Base-by-base conservation (phyloP, 2,888 invertebrate species). In the Andrena camellia region DNA sequence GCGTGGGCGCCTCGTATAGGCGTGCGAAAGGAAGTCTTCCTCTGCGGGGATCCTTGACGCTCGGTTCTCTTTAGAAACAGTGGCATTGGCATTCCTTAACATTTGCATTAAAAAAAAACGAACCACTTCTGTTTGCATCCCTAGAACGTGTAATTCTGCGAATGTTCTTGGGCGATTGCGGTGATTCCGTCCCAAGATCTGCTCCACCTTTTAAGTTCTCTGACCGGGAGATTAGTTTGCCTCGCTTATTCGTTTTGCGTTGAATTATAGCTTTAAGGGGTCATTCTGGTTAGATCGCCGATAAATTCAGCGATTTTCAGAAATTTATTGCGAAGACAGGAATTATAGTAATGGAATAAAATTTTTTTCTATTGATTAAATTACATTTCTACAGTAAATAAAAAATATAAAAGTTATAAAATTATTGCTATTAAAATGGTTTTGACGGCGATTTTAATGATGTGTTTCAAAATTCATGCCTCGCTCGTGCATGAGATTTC, bases 21-120 rank as follows among this genome's bases (percentile, higher is more conserved):
- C 79, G 81, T 81, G 63, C 60, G 68, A 75, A 70, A 81, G 81
- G 86, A 83, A 87, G 59, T 81, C 84, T 85, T 85, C 86, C 81
- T 84, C 62, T 29, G 31, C 75, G 69, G 52, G 70, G 75, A 68
- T 80, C 50, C 82, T 74, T 75, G 70, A 73, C 67, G n/a, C 48
- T 31, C 54, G 52, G 23, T n/a, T 35, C 10, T 23, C 52, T 10
- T 5, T 10, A 13, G 29, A 17, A 54, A 23, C 31, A 20, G 13
- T 6, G 26, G n/a, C 54, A 35, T 70, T 63, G 23, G 10, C 23
- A 17, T 6, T 20, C 10, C n/a, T 13, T n/a, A 29, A 5, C 26
- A 2, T n/a, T 4, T 17, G 13, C 20, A 26, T 42, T 3, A 7
- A 31, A 13, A 29, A 10, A 23, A 1, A 26, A 2, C 42, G 35